A percentile compares a stretch with the other conserved stretches of the same genome.
These are phyloP conservation scores for Bombylius discolor DNA, from an alignment of 2,888 invertebrate species.

Conservation along the genomic window DNA sequence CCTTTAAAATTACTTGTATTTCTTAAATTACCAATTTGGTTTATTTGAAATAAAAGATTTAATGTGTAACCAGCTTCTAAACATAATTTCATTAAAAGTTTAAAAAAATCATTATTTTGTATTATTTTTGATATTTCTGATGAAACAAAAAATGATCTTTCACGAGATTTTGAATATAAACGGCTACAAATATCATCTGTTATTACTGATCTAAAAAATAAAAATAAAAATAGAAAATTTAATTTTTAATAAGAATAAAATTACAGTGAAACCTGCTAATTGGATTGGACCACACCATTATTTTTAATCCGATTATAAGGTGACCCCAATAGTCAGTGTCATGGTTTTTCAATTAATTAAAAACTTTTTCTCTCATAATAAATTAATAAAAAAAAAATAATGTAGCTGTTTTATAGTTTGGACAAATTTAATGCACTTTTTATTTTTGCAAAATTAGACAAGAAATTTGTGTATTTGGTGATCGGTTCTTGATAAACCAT, in stretches of 20 bases:
- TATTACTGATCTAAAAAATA: not conserved
- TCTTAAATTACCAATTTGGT: slow-evolving; percentile 27
- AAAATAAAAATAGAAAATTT: not conserved
- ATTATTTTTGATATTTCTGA: slow-evolving; percentile 20
- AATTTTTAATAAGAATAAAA: not conserved
- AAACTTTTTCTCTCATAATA: too few species aligned
- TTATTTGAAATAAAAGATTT: slow-evolving; percentile 26
- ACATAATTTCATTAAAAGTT: slow-evolving; percentile 25
- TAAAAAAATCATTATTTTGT: slow-evolving; percentile 22
- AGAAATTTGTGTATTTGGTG: too few species aligned
- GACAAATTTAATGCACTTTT: too few species aligned
- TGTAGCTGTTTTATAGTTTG: too few species aligned
- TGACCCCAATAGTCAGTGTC: too few species aligned
- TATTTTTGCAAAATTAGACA: too few species aligned
- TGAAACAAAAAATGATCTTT: slow-evolving; percentile 20
- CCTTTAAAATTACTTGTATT: slow-evolving; percentile 19
- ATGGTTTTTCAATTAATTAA: too few species aligned
- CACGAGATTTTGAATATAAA: slow-evolving; percentile 22
- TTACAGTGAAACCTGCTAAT: too few species aligned
- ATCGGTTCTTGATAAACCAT: too few species aligned
- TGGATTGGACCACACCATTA: too few species aligned
- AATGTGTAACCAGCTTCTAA: slow-evolving; percentile 29
- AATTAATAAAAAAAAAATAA: too few species aligned
- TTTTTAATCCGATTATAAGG: too few species aligned
- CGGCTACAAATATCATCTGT: slow-evolving; percentile 18